Base-by-base conservation (phyloP, 2,888 invertebrate species). In the Brassicogethes aeneus region DNA sequence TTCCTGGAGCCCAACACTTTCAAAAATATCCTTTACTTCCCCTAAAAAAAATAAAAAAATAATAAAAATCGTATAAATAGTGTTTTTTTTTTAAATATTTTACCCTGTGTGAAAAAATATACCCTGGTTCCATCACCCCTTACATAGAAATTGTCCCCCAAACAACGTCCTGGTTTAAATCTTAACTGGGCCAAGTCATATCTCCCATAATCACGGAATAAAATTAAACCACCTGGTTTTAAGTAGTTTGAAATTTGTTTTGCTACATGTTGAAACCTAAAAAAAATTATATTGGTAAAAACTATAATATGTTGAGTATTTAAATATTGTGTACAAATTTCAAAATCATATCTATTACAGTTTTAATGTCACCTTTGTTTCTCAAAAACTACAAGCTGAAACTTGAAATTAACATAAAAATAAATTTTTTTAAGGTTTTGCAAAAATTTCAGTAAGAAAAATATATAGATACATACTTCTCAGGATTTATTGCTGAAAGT, bases 91-190 rank as follows among this genome's bases (percentile, higher is more conserved):
- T n/a, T n/a, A n/a, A n/a, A n/a, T n/a, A n/a, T n/a, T 7, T 53
- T 65, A 76, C 76, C 74, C 74, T 92, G 88, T 0, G 87, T 87
- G 61, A 96, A 99, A 68, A 97, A 97, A 62, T 94, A 95, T 0
- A 94, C 95, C 64, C 87, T 75, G 0, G 99, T 99, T 13, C 95
- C 96, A 72, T 99, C 99, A 1, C 96, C 96, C 55, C 99, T 74
- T 0, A 83, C 92, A 70, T 99, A 99, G 67, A 96, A 93, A 68
- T 97, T 95, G 16, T 94, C 86, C 3, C 85, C 80, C 38, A 99
- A 74, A 61, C 94, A 93, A 46, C 86, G 78, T 3, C 95, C 95
- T 53, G 85, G 80, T 67, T 96, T 96, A 64, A 97, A 95, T 42
- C 96, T 72, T 15, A 96, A 69, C 65, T 97, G 96, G 0, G 96